phyloP scores from a whole-genome alignment of 2,797 vertebrate genomes.

The Eulemur mongoz region DNA sequence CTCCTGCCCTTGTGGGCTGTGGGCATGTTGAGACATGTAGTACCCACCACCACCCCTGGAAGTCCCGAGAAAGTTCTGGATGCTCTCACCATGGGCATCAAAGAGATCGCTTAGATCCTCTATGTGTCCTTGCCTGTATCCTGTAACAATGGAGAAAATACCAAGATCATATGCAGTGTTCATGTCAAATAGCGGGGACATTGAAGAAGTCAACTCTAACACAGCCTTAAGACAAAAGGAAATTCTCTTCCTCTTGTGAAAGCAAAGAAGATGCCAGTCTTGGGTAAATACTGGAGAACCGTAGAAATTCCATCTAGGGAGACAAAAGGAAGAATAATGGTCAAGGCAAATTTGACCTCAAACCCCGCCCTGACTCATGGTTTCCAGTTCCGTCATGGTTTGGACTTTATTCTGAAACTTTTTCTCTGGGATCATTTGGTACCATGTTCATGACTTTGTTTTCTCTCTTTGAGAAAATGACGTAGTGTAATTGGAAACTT shows the following conservation, averaged over 20 bases:
- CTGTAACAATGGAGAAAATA: neutral
- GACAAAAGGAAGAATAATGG: neutral
- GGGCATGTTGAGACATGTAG: neutral
- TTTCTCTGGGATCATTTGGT: neutral
- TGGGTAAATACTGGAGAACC: neutral
- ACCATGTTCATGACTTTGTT: neutral
- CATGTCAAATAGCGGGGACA: neutral
- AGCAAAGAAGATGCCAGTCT: neutral
- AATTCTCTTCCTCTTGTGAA: neutral
- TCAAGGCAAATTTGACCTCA: neutral
- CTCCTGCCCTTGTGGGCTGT: neutral
- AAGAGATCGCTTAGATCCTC: neutral
- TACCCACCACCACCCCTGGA: neutral
- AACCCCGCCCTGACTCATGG: neutral
- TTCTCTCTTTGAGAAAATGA: neutral
- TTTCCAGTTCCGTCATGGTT: neutral
- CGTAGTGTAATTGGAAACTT: neutral
- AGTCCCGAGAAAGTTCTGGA: neutral
- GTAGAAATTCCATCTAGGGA: neutral
- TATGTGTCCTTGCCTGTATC: neutral
- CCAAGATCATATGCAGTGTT: neutral
- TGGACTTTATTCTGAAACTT: conserved; percentile 6
- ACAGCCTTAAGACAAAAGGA: neutral
- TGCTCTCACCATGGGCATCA: neutral
- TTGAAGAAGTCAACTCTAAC: neutral